phyloP scores from a whole-genome alignment of 2,888 invertebrate species.

The Sphecodes monilicornis region DNA sequence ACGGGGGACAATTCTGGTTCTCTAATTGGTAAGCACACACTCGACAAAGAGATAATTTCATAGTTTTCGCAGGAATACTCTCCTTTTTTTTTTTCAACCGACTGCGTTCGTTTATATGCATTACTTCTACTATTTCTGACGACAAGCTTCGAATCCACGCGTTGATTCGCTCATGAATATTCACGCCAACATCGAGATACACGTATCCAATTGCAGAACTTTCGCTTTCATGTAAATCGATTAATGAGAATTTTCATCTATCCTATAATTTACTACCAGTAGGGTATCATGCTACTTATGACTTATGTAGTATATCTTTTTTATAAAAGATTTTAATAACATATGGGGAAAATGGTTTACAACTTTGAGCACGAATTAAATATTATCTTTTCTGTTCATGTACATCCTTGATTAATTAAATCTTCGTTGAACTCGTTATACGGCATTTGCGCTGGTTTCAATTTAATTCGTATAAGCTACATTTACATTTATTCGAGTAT shows the following conservation, averaged over 20 bases:
- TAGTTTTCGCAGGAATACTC: background rate
- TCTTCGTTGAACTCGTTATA: background rate
- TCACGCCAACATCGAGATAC: slow-evolving; percentile 20
- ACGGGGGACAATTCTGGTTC: slow-evolving; percentile 98
- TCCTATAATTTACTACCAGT: slow-evolving; percentile 8
- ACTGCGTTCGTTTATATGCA: slow-evolving; percentile 38
- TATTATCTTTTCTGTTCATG: background rate
- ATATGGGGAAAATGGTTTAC: background rate
- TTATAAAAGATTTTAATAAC: background rate
- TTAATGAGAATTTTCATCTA: slow-evolving; percentile 27
- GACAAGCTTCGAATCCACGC: slow-evolving; percentile 19
- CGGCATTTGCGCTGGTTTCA: background rate
- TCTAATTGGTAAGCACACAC: slow-evolving; percentile 87
- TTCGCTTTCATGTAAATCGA: slow-evolving; percentile 32
- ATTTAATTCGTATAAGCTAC: background rate
- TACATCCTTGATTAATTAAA: background rate
- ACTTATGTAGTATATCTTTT: background rate
- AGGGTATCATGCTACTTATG: background rate
- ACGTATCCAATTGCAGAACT: slow-evolving; percentile 25
- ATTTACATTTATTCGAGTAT: background rate
- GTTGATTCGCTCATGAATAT: slow-evolving; percentile 43
- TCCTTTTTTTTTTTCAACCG: background rate
- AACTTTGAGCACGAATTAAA: background rate
- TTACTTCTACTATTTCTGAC: slow-evolving; percentile 23
- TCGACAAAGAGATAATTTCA: background rate